A percentile compares a stretch with the other conserved stretches of the same genome.
Conservation (phyloP, 2,113 vertebrate genomes). For the Spheniscus mendiculus region DNA sequence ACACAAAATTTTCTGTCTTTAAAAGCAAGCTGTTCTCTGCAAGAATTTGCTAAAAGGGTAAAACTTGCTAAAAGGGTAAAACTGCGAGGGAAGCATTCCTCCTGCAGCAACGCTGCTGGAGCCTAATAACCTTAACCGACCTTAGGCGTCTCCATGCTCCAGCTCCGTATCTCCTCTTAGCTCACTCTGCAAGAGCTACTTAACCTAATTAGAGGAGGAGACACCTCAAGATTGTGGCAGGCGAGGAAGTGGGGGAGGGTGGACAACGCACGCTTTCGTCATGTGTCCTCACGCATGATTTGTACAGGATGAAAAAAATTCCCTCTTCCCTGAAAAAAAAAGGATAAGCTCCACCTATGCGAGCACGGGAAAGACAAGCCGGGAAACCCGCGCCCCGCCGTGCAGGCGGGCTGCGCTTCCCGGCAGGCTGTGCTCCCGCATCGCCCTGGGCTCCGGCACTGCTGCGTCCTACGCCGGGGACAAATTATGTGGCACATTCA, state of each 20-base stretch:
- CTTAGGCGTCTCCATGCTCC: background rate
- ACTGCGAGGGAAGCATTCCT: background rate
- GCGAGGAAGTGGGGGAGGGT: background rate
- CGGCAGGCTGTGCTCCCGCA: background rate
- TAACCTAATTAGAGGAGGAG: slow-evolving; percentile 50
- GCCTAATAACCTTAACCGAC: background rate
- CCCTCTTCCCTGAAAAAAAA: background rate
- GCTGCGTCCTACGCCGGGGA: background rate
- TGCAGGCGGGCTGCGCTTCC: background rate
- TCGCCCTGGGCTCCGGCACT: background rate
- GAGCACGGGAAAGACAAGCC: rapidly evolving
- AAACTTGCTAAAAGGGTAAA: background rate
- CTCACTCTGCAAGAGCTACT: slow-evolving; percentile 31
- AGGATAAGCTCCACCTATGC: background rate
- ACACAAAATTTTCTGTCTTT: background rate
- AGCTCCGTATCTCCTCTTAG: background rate
- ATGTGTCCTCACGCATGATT: background rate
- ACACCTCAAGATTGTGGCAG: background rate
- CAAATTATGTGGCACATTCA: background rate
- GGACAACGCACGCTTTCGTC: background rate
- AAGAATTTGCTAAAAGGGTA: background rate
- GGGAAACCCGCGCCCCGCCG: background rate
- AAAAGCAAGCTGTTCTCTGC: background rate
- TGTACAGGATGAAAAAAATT: background rate
- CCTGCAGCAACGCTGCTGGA: background rate